Evolutionary conservation across 2,888 invertebrate species (phyloP).

Genomic region (Spodoptera littoralis): DNA sequence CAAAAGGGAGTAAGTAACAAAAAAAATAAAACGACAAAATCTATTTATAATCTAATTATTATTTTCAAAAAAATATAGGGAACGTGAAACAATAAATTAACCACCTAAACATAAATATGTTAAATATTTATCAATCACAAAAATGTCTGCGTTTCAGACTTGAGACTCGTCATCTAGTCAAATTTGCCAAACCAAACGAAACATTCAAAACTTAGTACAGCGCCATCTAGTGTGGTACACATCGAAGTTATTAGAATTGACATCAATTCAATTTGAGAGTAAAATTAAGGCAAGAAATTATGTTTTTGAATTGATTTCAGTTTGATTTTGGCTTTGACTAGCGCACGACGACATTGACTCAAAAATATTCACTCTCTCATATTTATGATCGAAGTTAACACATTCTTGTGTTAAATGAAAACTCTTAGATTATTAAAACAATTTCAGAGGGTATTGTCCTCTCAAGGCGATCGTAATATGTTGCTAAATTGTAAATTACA

Average conservation of each 20-base stretch:
- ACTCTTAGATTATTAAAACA: conserved; percentile 44
- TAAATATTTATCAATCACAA: conserved; percentile 75
- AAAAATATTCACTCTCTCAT: conserved; percentile 37
- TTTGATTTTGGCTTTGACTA: conserved; percentile 29
- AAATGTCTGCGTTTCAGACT: conserved; percentile 53
- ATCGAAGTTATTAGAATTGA: conserved; percentile 44
- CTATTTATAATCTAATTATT: conserved; percentile 82
- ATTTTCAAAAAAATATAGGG: conserved; percentile 82
- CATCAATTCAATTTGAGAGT: conserved; percentile 38
- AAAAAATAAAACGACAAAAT: conserved; percentile 65
- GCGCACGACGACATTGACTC: conserved; percentile 39
- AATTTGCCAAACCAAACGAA: conserved; percentile 35
- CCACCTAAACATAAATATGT: conserved; percentile 76
- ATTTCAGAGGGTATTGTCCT: conserved; percentile 24
- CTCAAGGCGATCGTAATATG: conserved; percentile 29
- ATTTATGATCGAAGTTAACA: conserved; percentile 49
- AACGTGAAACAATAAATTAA: conserved; percentile 85
- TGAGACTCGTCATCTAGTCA: conserved; percentile 48
- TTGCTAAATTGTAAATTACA: conserved; percentile 32
- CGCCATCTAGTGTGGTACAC: conserved; percentile 35
- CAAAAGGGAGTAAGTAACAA: not conserved
- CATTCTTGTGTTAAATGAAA: conserved; percentile 35
- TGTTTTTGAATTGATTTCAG: conserved; percentile 19
- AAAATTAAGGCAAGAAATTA: conserved; percentile 51
- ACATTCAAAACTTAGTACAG: conserved; percentile 23